Evolutionary conservation across 2,113 vertebrate species (phyloP).

Genomic region (Sturnira hondurensis): DNA sequence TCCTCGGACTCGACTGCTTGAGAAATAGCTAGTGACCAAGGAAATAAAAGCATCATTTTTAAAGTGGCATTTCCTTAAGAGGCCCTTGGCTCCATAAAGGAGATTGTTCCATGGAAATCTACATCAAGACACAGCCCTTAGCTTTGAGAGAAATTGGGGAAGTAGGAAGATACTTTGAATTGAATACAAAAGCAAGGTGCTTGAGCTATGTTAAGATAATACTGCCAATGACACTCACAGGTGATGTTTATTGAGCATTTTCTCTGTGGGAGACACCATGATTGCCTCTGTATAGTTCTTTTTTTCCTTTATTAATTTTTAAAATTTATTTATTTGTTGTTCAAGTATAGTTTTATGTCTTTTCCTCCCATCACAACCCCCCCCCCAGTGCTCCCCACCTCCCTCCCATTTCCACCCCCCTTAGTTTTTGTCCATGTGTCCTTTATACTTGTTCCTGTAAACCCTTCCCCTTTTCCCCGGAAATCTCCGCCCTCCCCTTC

Average conservation of each 20-base stretch:
- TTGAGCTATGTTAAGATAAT: background rate
- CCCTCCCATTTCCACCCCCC: too few species aligned
- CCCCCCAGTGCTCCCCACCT: too few species aligned
- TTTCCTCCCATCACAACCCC: too few species aligned
- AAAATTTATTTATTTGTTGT: too few species aligned
- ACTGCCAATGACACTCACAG: background rate
- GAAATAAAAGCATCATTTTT: background rate
- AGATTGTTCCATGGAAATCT: background rate
- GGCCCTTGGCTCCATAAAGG: background rate
- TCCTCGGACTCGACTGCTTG: background rate
- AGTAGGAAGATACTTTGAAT: background rate
- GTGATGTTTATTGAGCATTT: background rate
- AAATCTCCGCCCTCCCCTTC: too few species aligned
- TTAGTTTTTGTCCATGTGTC: too few species aligned
- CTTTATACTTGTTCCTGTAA: too few species aligned
- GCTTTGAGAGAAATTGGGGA: background rate
- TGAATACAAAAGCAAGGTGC: background rate
- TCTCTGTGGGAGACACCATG: background rate
- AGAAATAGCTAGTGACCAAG: background rate
- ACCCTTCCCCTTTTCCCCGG: too few species aligned
- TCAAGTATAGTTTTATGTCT: too few species aligned
- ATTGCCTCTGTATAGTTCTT: background rate
- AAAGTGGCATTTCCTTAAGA: slow-evolving; percentile 16
- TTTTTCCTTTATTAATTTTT: too few species aligned
- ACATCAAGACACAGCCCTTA: background rate